Evolutionary conservation across 2,888 invertebrate genomes (phyloP).

Genomic region (Celastrina argiolus): DNA sequence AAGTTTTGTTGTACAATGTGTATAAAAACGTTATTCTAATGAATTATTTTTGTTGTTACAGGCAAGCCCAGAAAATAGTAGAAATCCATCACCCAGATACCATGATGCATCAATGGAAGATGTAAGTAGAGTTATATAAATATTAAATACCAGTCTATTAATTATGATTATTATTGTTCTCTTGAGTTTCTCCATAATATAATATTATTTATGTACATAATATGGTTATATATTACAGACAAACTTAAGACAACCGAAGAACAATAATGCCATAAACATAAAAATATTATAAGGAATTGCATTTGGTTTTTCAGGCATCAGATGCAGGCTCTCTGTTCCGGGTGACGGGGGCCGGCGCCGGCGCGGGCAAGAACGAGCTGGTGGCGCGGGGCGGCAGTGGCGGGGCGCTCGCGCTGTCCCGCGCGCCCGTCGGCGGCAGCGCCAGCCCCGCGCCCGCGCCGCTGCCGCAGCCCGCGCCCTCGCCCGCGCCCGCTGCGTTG

Average conservation of each 20-base stretch:
- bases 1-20: no score
- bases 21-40: background rate
- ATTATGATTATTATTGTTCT: no score
- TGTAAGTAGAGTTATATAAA: slow-evolving; percentile 51
- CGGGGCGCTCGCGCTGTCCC: slow-evolving; percentile 78
- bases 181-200: no score
- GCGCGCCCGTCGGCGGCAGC: slow-evolving; percentile 79
- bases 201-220: no score
- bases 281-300: background rate
- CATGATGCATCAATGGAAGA: slow-evolving; percentile 73
- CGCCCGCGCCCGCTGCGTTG: slow-evolving; percentile 83
- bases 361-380: slow-evolving; percentile 80
- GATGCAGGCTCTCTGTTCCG: slow-evolving; percentile 70
- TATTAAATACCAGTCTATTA: no score
- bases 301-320: slow-evolving; percentile 53
- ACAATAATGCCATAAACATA: background rate
- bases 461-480: slow-evolving; percentile 82
- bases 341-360: slow-evolving; percentile 83
- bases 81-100: slow-evolving; percentile 71
- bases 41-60: slow-evolving; percentile 46
- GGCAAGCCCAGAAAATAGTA: slow-evolving; percentile 74
- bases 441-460: slow-evolving; percentile 81
- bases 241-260: no score
- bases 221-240: no score
- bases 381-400: slow-evolving; percentile 82